A percentile compares a stretch with the other conserved stretches of the same genome.
Evolutionary conservation across 2,797 vertebrate species (phyloP).

Genomic region (Cryptoblepharus egeriae): DNA sequence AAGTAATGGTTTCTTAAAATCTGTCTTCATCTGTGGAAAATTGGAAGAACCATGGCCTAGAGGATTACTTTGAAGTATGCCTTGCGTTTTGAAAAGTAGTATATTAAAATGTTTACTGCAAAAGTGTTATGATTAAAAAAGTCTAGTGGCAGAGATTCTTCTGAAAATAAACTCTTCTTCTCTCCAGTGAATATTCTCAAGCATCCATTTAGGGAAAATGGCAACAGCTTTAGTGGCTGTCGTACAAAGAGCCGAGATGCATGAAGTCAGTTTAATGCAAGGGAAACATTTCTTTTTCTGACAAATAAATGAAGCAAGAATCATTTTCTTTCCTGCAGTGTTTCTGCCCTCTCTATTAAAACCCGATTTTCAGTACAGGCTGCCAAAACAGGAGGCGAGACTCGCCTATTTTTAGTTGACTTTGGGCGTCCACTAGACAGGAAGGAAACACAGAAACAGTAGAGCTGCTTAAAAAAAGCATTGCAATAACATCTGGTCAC

Average conservation of each 20-base stretch:
- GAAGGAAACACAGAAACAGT: conserved; percentile 13
- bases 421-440: not conserved
- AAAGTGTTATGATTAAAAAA: not conserved
- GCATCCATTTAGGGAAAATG: conserved; percentile 2
- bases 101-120: not conserved
- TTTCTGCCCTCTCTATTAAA: not conserved
- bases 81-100: not conserved
- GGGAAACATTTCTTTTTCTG: not conserved
- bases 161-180: not conserved
- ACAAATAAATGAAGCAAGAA: not conserved
- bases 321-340: not conserved
- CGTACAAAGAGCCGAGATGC: conserved; percentile 8
- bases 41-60: not conserved
- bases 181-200: conserved; percentile 6
- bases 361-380: conserved; percentile 18
- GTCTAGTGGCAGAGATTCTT: not conserved
- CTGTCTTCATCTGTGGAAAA: not conserved
- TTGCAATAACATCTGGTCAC: conserved; percentile 33
- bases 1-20: not conserved
- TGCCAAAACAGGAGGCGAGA: conserved; percentile 11
- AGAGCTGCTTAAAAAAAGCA: not conserved
- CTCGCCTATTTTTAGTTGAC: conserved; percentile 19
- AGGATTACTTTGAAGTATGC: not conserved
- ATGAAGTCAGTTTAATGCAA: not conserved
- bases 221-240: conserved; percentile 14